These are phyloP conservation scores for Dryococelus australis DNA, from an alignment of 2,888 invertebrate genomes.

Conservation along the genomic window DNA sequence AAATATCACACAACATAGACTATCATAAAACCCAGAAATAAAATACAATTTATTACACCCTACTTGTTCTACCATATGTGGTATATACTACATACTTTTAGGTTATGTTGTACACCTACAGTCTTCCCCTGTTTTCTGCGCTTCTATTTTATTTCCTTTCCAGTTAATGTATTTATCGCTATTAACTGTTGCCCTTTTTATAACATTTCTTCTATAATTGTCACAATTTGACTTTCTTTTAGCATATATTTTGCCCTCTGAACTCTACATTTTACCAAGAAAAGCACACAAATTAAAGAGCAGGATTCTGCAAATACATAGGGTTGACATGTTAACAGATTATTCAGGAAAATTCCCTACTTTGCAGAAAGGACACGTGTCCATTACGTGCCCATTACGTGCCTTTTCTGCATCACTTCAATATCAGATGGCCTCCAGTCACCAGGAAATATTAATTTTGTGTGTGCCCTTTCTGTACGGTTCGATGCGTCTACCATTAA, in stretches of 20 bases:
- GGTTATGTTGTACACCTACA: not conserved
- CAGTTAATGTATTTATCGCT: not conserved
- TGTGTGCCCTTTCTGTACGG: not conserved
- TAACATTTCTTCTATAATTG: not conserved
- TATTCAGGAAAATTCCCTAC: not conserved
- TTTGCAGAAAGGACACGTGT: conserved; percentile 12
- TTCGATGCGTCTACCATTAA: not conserved
- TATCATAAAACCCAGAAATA: too few species aligned
- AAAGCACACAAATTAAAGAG: not conserved
- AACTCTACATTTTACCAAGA: not conserved
- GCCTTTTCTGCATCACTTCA: not conserved
- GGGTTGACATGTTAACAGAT: not conserved
- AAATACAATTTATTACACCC: too few species aligned
- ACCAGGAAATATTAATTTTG: not conserved
- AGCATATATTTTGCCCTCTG: not conserved
- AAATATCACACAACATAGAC: too few species aligned
- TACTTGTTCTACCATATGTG: not conserved
- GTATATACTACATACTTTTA: not conserved
- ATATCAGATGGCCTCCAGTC: not conserved
- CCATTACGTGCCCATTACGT: not conserved
- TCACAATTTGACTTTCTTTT: not conserved
- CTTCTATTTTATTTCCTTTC: conserved; percentile 2
- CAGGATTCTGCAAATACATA: not conserved
- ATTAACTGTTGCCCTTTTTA: not conserved
- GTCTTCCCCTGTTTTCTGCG: not conserved